Evolutionary conservation across 2,888 invertebrate genomes (phyloP).

Genomic region (Acronicta psi): DNA sequence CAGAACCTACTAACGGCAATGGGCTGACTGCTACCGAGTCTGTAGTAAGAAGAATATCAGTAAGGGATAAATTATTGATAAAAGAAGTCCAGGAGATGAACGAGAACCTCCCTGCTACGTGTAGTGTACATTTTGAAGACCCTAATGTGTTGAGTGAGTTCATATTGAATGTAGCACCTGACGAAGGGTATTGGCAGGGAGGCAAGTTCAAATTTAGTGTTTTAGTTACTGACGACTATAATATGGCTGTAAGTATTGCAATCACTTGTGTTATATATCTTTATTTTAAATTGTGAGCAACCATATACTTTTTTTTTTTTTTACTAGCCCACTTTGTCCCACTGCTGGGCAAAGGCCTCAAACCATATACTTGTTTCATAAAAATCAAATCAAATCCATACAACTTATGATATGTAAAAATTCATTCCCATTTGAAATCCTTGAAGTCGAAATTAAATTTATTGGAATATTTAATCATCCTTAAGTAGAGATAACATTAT

Average conservation of each 20-base stretch:
- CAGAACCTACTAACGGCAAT: slow-evolving; percentile 74
- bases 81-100: slow-evolving; percentile 97
- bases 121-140: slow-evolving; percentile 94
- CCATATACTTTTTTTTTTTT: no score
- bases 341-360: no score
- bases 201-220: slow-evolving; percentile 96
- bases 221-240: slow-evolving; percentile 97
- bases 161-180: slow-evolving; percentile 92
- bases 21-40: slow-evolving; percentile 75
- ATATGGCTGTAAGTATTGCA: slow-evolving; percentile 94
- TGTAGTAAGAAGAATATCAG: slow-evolving; percentile 90
- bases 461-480: neutral
- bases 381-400: no score
- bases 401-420: no score
- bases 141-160: slow-evolving; percentile 95
- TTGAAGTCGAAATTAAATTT: no score
- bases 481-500: neutral
- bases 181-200: slow-evolving; percentile 96
- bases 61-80: slow-evolving; percentile 93
- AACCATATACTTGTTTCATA: no score
- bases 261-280: neutral
- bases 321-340: no score
- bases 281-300: neutral
- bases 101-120: slow-evolving; percentile 94
- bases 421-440: no score